Percentiles rank a stretch among this genome's conserved stretches.
phyloP scores from a whole-genome alignment of 2,113 vertebrate species.

The Mus spicilegus region DNA sequence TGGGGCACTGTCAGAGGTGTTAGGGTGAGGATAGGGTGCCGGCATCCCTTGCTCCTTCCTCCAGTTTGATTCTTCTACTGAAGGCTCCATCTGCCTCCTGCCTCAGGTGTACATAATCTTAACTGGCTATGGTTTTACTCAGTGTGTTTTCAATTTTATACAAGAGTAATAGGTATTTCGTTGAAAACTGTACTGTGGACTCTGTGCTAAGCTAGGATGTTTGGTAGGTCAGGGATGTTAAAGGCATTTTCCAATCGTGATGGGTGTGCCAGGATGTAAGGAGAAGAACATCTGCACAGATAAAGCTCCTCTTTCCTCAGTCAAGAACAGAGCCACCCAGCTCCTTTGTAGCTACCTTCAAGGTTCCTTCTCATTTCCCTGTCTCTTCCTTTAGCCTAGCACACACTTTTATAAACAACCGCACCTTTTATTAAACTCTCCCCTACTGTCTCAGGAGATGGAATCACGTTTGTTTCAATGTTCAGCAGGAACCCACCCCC shows the following conservation, averaged over 20 bases:
- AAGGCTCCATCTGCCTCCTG: neutral
- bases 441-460: neutral
- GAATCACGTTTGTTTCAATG: constrained; percentile 29
- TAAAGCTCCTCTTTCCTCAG: neutral
- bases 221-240: neutral
- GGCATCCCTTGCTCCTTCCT: neutral
- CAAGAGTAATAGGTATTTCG: neutral
- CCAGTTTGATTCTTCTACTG: neutral
- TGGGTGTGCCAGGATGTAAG: neutral
- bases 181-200: neutral
- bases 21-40: neutral
- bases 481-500: neutral
- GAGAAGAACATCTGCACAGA: too few species aligned
- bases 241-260: neutral
- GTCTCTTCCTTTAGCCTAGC: neutral
- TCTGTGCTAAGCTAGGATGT: neutral
- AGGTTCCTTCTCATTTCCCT: neutral
- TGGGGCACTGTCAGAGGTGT: neutral
- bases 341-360: neutral
- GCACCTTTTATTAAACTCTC: constrained; percentile 4
- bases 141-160: neutral
- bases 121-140: neutral
- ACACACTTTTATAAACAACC: constrained; percentile 8
- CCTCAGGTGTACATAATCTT: neutral
- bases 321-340: neutral